Evolutionary conservation across 2,797 vertebrate genomes (phyloP).

Genomic region (Scarus forsteni): DNA sequence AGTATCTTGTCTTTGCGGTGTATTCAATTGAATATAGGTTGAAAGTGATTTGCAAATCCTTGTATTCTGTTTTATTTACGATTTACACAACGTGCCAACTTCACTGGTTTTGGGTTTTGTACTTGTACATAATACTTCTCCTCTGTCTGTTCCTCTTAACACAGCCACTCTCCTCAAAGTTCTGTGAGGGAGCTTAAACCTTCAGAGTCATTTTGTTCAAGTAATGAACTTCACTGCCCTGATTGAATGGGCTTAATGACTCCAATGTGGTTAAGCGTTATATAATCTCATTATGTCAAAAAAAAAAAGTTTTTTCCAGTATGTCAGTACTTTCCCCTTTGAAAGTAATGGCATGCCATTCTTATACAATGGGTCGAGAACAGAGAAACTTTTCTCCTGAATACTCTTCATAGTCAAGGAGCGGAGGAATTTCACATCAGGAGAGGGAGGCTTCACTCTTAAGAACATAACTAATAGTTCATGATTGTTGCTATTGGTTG

Average conservation of each 20-base stretch:
- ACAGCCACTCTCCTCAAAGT: too few relatives aligned
- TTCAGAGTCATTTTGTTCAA: neutral
- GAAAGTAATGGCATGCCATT: neutral
- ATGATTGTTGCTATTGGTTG: neutral
- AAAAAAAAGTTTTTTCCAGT: neutral
- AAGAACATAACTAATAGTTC: constrained; percentile 1
- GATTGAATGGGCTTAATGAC: neutral
- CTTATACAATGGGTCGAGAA: neutral
- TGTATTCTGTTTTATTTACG: too few relatives aligned
- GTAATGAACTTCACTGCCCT: neutral
- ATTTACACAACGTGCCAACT: too few relatives aligned
- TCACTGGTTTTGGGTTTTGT: too few relatives aligned
- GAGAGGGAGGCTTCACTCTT: neutral
- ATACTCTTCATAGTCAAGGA: neutral
- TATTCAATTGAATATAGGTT: too few relatives aligned
- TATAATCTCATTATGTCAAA: too few relatives aligned
- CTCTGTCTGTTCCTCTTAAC: too few relatives aligned
- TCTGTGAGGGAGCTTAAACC: neutral
- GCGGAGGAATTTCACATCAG: neutral
- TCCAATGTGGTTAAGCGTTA: neutral
- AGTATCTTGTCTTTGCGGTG: too few relatives aligned
- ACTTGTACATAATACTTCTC: too few relatives aligned
- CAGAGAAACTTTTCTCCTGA: neutral
- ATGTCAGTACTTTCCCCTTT: neutral
- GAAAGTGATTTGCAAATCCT: too few relatives aligned